These are phyloP conservation scores for Sphaerodactylus townsendi DNA, from an alignment of 2,113 vertebrate genomes.

Conservation along the genomic window DNA sequence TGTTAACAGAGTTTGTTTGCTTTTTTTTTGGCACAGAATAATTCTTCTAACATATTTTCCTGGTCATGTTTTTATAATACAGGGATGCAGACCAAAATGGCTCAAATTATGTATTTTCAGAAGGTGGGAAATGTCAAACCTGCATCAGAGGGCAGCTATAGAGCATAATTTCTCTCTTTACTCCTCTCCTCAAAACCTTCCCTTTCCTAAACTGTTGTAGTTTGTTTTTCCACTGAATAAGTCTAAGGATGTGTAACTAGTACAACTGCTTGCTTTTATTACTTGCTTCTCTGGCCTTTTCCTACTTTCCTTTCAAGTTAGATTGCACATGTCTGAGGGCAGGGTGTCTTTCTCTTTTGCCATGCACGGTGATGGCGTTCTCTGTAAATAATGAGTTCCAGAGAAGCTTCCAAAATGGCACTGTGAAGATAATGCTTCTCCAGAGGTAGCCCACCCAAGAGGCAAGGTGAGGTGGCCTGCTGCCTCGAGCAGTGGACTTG, in stretches of 20 bases:
- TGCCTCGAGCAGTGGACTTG: neutral
- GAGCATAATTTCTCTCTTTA: too few species aligned
- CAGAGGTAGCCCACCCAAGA: neutral
- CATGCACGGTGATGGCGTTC: neutral
- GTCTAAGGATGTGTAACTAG: too few species aligned
- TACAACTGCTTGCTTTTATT: too few species aligned
- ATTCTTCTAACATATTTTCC: neutral
- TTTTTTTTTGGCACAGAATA: too few species aligned
- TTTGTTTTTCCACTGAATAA: too few species aligned
- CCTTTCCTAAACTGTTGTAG: too few species aligned
- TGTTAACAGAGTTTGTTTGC: neutral
- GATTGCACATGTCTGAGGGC: too few species aligned
- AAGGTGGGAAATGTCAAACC: neutral
- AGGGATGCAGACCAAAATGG: neutral
- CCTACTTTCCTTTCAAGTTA: too few species aligned
- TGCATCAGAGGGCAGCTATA: neutral
- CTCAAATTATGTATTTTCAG: neutral
- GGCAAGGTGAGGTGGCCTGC: neutral
- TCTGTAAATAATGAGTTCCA: neutral
- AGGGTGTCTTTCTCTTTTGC: too few species aligned
- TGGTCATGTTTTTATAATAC: neutral
- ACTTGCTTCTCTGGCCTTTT: too few species aligned
- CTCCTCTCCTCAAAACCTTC: too few species aligned
- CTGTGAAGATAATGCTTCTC: neutral
- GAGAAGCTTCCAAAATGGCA: neutral